Conservation (phyloP, 2,113 vertebrate species). For the Diadophis punctatus region DNA sequence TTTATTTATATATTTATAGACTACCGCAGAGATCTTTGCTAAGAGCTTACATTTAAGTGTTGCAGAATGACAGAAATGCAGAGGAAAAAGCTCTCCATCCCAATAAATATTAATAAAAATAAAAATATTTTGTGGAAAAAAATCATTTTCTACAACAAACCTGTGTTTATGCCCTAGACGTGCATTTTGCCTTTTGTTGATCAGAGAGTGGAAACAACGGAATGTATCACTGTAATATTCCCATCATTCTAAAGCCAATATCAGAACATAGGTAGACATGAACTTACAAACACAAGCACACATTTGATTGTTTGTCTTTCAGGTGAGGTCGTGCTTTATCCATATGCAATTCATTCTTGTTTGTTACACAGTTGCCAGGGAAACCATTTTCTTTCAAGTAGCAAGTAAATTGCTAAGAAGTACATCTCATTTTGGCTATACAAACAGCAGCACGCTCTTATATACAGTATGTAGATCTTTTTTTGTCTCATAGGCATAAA, state of each 20-base stretch:
- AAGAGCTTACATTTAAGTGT: not conserved
- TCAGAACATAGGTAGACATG: conserved; percentile 11
- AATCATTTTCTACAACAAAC: not conserved
- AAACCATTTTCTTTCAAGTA: conserved; percentile 63
- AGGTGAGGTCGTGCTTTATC: conserved; percentile 56
- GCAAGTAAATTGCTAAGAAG: conserved; percentile 55
- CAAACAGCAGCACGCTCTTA: conserved; percentile 50
- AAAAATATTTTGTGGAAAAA: not conserved
- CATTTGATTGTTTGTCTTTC: conserved; percentile 53
- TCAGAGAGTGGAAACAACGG: conserved; percentile 27
- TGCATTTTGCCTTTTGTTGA: conserved; percentile 5
- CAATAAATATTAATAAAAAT: not conserved
- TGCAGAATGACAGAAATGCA: not conserved
- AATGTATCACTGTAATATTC: conserved; percentile 54
- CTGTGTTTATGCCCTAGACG: conserved; percentile 8
- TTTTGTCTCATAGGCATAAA: conserved; percentile 29
- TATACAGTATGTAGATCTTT: conserved; percentile 52
- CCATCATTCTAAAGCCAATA: conserved; percentile 47
- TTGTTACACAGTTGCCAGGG: conserved; percentile 63
- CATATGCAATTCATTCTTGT: conserved; percentile 52
- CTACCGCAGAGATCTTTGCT: not conserved
- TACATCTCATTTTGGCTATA: conserved; percentile 54
- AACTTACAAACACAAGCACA: not conserved
- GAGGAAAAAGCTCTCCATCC: not conserved
- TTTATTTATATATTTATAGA: not conserved